These are phyloP conservation scores for Hypselothyrea guttata DNA, from an alignment of 2,888 invertebrate species.

Conservation along the genomic window DNA sequence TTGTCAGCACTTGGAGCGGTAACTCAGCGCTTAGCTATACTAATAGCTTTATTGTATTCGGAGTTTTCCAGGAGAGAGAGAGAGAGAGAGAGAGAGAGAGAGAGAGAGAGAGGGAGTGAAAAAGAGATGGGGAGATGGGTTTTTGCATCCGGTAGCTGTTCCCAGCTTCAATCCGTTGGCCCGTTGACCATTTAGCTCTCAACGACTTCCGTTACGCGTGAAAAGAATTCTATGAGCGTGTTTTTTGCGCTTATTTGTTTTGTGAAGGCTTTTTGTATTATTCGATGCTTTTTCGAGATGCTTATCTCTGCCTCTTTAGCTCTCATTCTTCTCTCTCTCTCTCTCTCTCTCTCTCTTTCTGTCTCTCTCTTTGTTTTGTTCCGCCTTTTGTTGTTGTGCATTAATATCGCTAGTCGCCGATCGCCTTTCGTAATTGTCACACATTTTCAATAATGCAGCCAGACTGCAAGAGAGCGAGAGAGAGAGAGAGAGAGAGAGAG, in stretches of 20 bases:
- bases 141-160: conserved; percentile 59
- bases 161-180: conserved; percentile 25
- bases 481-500: neutral
- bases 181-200: conserved; percentile 71
- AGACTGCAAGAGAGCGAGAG: neutral
- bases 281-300: conserved; percentile 53
- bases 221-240: conserved; percentile 63
- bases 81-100: too few species aligned
- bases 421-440: conserved; percentile 74
- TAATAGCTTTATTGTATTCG: conserved; percentile 1
- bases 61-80: neutral
- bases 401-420: conserved; percentile 58
- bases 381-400: conserved; percentile 51
- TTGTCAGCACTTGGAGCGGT: too few species aligned
- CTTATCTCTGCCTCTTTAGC: conserved; percentile 47
- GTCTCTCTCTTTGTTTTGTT: conserved; percentile 11
- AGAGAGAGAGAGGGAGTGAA: too few species aligned
- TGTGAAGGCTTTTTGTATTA: conserved; percentile 50
- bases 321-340: conserved; percentile 1
- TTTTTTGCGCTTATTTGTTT: conserved; percentile 56
- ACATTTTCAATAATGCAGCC: conserved; percentile 56
- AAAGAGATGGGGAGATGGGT: too few species aligned
- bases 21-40: too few species aligned
- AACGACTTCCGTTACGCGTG: conserved; percentile 72
- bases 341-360: neutral